These are phyloP conservation scores for Hydrochoerus hydrochaeris DNA, from an alignment of 2,113 vertebrate species.

Conservation along the genomic window DNA sequence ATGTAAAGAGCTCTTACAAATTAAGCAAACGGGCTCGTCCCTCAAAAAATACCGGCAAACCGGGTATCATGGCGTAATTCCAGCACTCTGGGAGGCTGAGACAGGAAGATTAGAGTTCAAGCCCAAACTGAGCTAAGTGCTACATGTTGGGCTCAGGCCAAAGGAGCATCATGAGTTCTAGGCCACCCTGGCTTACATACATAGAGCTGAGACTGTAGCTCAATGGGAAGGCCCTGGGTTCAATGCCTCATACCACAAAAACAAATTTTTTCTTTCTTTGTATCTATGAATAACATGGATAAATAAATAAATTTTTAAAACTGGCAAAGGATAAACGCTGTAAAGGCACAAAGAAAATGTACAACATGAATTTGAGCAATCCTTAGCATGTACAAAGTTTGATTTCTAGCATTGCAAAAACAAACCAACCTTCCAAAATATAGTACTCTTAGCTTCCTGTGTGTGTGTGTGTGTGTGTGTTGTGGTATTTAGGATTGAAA, in stretches of 20 bases:
- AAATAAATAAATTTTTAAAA: background rate
- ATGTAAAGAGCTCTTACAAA: constrained; percentile 21
- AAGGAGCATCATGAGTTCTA: background rate
- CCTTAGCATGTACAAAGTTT: background rate
- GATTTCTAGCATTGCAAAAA: background rate
- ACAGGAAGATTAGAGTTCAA: background rate
- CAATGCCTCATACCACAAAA: background rate
- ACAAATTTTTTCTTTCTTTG: background rate
- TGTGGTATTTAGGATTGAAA: background rate
- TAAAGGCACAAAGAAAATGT: background rate
- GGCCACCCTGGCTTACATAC: background rate
- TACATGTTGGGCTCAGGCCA: background rate
- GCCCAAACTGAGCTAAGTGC: background rate
- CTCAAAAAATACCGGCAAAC: background rate
- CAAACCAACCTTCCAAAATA: background rate
- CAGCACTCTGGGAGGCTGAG: background rate
- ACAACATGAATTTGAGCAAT: background rate
- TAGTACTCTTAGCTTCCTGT: background rate
- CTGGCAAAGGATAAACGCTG: background rate
- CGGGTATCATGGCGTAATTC: background rate
- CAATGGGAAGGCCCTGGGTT: background rate
- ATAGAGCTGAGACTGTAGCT: background rate
- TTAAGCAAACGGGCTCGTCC: background rate
- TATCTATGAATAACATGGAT: too few relatives aligned
- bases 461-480: background rate